Percentiles rank a stretch among this genome's conserved stretches.
Conservation (phyloP, 1,140 invertebrate species). For the Cephus cinctus region DNA sequence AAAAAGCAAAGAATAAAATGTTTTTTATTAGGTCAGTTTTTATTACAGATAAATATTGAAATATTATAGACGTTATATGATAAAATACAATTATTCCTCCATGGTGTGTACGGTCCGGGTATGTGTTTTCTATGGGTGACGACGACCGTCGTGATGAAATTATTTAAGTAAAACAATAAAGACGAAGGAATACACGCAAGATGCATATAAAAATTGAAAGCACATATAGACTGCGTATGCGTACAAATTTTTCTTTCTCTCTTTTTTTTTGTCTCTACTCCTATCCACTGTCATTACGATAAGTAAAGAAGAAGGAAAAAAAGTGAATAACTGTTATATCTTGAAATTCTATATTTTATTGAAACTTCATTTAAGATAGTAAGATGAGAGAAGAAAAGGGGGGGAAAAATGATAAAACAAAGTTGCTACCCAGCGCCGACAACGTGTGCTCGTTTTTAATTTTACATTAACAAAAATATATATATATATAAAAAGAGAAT, state of each 20-base stretch:
- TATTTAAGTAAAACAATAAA: too few species aligned
- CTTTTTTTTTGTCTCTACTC: too few species aligned
- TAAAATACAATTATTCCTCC: conserved; percentile 31
- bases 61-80: conserved; percentile 42
- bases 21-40: conserved; percentile 49
- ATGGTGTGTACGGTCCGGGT: conserved; percentile 14
- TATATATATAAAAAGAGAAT: not conserved
- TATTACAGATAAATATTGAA: conserved; percentile 41
- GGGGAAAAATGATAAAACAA: not conserved
- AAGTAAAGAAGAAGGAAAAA: too few species aligned
- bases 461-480: not conserved
- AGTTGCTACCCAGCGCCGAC: not conserved
- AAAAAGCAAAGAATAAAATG: conserved; percentile 38
- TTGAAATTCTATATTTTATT: not conserved
- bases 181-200: too few species aligned
- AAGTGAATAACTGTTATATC: too few species aligned
- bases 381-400: not conserved
- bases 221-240: too few species aligned
- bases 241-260: too few species aligned
- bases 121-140: too few species aligned
- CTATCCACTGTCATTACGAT: too few species aligned
- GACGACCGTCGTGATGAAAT: too few species aligned
- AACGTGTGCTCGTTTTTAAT: too few species aligned
- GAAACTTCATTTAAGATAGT: not conserved
- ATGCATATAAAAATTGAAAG: too few species aligned